Conservation (phyloP, 2,888 invertebrate species). For the Microdon myrmicae region DNA sequence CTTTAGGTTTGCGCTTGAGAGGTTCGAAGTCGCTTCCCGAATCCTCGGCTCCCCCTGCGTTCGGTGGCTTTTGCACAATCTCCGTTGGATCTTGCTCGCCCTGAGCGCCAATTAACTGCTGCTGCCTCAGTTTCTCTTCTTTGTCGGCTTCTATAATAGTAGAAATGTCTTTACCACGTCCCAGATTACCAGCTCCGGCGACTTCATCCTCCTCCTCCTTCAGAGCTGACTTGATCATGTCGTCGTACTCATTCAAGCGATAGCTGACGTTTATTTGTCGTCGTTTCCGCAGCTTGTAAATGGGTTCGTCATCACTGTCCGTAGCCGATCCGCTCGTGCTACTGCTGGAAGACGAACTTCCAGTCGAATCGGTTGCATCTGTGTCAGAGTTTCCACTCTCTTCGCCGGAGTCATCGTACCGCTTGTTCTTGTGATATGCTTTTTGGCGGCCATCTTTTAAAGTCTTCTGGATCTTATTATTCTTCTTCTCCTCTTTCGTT, state of each 20-base stretch:
- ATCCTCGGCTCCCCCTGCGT: conserved; percentile 49
- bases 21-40: conserved; percentile 65
- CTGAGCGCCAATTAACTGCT: conserved; percentile 55
- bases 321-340: conserved; percentile 55
- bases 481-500: conserved; percentile 54
- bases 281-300: conserved; percentile 85
- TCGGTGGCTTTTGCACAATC: conserved; percentile 52
- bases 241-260: conserved; percentile 92
- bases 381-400: conserved; percentile 53
- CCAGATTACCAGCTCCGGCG: conserved; percentile 82
- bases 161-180: conserved; percentile 91
- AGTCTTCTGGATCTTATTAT: conserved; percentile 32
- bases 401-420: conserved; percentile 28
- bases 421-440: conserved; percentile 10
- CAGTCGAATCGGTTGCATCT: conserved; percentile 53
- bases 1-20: conserved; percentile 57
- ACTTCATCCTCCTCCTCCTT: conserved; percentile 79
- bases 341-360: conserved; percentile 41
- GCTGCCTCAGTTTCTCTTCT: conserved; percentile 70
- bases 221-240: conserved; percentile 92
- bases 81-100: conserved; percentile 58
- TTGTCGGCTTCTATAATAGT: conserved; percentile 85
- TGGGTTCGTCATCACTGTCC: conserved; percentile 75
- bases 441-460: background rate
- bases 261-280: conserved; percentile 84